Conservation (phyloP, 2,888 invertebrate genomes). For the Drosophila nr. perissopoda region DNA sequence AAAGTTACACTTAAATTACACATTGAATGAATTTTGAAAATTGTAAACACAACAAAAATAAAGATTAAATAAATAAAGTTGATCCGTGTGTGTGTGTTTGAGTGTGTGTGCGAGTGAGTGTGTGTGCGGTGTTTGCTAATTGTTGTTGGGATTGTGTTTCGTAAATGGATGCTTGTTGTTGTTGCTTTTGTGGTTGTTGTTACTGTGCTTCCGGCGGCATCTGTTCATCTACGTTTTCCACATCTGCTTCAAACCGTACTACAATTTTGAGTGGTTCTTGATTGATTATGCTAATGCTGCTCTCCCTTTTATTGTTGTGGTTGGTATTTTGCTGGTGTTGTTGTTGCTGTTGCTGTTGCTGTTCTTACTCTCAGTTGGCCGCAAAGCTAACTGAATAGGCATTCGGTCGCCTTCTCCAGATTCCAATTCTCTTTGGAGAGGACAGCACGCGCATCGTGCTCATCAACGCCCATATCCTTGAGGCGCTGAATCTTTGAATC, state of each 20-base stretch:
- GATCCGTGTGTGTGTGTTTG: neutral
- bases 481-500: conserved; percentile 94
- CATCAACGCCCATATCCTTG: conserved; percentile 97
- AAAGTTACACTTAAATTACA: conserved; percentile 20
- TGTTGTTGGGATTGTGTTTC: neutral
- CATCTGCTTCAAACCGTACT: neutral
- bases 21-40: conserved; percentile 42
- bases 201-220: neutral
- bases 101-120: neutral
- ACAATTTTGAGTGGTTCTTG: conserved; percentile 5
- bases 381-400: conserved; percentile 91
- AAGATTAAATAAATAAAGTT: conserved; percentile 37
- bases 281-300: conserved; percentile 19
- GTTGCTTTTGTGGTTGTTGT: conserved; percentile 14
- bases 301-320: conserved; percentile 2
- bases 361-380: neutral
- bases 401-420: conserved; percentile 95
- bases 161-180: conserved; percentile 5
- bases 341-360: conserved; percentile 12
- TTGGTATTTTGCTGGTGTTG: conserved; percentile 16
- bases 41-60: conserved; percentile 15
- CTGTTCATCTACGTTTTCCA: conserved; percentile 7
- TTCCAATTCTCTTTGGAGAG: conserved; percentile 97
- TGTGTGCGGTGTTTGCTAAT: neutral
- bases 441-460: conserved; percentile 94